These are phyloP conservation scores for Piscicola geometra DNA, from an alignment of 2,888 invertebrate genomes.

Conservation along the genomic window DNA sequence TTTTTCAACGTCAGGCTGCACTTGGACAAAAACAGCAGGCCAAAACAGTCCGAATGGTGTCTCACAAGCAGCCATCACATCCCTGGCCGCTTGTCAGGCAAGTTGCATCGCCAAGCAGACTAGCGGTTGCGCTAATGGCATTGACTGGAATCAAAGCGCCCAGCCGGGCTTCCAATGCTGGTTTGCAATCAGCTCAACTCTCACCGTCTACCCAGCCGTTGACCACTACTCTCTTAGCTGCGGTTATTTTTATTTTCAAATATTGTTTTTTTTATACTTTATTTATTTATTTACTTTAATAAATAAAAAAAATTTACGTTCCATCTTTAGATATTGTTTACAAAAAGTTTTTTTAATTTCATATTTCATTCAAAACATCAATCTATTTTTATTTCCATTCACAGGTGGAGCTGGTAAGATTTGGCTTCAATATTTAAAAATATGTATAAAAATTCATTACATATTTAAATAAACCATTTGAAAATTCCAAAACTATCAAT, in stretches of 20 bases:
- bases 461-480: too few relatives aligned
- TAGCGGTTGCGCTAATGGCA: slow-evolving; percentile 1
- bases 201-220: background rate
- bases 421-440: background rate
- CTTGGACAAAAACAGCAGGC: background rate
- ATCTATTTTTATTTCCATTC: too few relatives aligned
- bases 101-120: background rate
- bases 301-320: too few relatives aligned
- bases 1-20: too few relatives aligned
- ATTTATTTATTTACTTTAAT: too few relatives aligned
- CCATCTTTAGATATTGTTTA: too few relatives aligned
- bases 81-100: slow-evolving; percentile 1
- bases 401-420: too few relatives aligned
- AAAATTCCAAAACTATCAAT: background rate
- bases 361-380: too few relatives aligned
- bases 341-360: too few relatives aligned
- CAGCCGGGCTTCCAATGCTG: slow-evolving; percentile 2
- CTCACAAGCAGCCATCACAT: background rate
- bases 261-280: too few relatives aligned
- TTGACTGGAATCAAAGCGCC: slow-evolving; percentile 20
- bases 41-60: background rate
- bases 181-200: slow-evolving; percentile 4
- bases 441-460: background rate
- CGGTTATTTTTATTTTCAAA: too few relatives aligned
- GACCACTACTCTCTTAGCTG: slow-evolving; percentile 22